Evolutionary conservation across 2,888 invertebrate genomes (phyloP).

Genomic region (Iphiclides podalirius): DNA sequence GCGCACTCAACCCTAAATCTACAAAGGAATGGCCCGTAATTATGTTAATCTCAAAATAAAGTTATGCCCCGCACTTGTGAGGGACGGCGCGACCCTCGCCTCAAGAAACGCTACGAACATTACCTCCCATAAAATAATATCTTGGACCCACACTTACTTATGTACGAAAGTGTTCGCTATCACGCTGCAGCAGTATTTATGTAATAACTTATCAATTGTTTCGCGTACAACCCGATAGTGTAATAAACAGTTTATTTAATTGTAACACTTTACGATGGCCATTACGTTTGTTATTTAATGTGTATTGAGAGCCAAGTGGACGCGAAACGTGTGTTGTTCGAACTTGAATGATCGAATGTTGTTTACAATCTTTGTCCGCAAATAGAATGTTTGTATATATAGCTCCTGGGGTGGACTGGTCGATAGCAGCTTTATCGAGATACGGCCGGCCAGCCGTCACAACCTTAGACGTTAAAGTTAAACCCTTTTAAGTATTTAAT

Average conservation of each 20-base stretch:
- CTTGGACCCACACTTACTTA: conserved; percentile 35
- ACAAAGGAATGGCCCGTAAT: conserved; percentile 57
- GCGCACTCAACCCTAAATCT: conserved; percentile 49
- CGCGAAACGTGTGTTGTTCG: background rate
- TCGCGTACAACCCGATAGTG: conserved; percentile 9
- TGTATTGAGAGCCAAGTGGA: background rate
- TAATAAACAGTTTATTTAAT: conserved; percentile 16
- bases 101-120: conserved; percentile 52
- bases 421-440: too few relatives aligned
- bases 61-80: conserved; percentile 66
- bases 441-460: too few relatives aligned
- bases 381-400: too few relatives aligned
- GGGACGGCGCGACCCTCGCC: conserved; percentile 50
- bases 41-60: conserved; percentile 76
- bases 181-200: conserved; percentile 8
- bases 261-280: conserved; percentile 6
- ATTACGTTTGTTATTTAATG: background rate
- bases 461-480: too few relatives aligned
- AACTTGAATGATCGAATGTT: background rate
- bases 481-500: too few relatives aligned
- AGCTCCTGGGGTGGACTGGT: too few relatives aligned
- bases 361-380: too few relatives aligned
- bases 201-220: conserved; percentile 14
- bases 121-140: conserved; percentile 42
- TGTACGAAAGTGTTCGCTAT: conserved; percentile 6